These are phyloP conservation scores for Rhipidura dahli DNA, from an alignment of 2,113 vertebrate species.

Conservation along the genomic window DNA sequence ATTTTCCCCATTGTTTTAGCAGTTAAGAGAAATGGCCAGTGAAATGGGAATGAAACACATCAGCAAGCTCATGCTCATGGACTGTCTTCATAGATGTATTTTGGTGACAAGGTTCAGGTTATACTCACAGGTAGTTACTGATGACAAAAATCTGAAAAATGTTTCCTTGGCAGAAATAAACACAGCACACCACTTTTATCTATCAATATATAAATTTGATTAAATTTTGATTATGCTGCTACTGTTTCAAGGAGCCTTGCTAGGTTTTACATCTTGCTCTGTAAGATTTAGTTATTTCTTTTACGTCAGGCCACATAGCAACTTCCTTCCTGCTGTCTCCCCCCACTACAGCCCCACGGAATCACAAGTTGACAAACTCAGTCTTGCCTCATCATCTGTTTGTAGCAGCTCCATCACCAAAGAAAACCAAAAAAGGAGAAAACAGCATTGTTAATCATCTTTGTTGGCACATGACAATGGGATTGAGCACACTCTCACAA, in stretches of 20 bases:
- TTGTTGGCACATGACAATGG: not conserved
- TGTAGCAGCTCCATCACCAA: not conserved
- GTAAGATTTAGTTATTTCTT: not conserved
- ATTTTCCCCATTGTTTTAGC: not conserved
- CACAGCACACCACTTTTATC: not conserved
- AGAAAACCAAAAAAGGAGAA: not conserved
- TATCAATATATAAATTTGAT: not conserved
- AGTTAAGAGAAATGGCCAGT: not conserved
- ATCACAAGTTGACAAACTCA: not conserved
- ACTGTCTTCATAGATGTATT: not conserved
- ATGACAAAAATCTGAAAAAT: not conserved
- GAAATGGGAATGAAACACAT: not conserved
- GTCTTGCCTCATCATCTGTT: not conserved
- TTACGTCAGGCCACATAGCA: not conserved
- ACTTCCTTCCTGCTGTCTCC: not conserved
- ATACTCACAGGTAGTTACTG: not conserved
- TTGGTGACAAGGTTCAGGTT: not conserved
- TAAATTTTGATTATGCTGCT: not conserved
- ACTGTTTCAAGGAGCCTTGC: not conserved
- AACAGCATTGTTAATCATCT: not conserved
- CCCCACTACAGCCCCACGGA: not conserved
- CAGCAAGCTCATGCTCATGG: not conserved
- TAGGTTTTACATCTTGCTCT: not conserved
- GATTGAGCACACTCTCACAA: not conserved
- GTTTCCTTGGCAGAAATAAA: not conserved